Conservation (phyloP, 2,113 vertebrate genomes). For the Phylloscopus trochiloides region DNA sequence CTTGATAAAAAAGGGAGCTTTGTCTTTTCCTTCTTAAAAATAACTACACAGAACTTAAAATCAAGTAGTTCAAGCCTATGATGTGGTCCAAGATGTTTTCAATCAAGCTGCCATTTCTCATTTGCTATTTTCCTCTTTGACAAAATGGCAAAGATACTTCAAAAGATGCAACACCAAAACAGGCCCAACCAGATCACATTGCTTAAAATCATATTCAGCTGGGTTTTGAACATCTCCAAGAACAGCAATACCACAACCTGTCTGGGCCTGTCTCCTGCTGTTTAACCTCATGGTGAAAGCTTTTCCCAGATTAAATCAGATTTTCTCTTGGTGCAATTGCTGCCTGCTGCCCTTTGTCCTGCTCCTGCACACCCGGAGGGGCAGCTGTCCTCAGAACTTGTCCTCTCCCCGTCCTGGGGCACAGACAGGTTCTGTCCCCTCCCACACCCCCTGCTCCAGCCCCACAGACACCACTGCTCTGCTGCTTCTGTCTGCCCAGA, state of each 20-base stretch:
- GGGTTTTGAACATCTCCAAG: not conserved
- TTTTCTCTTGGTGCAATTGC: not conserved
- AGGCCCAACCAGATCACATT: not conserved
- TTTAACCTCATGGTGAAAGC: not conserved
- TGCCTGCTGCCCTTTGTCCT: not conserved
- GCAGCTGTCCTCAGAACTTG: not conserved
- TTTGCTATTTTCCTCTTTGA: not conserved
- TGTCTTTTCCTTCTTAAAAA: not conserved
- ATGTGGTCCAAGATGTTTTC: not conserved
- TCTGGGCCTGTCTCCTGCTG: not conserved
- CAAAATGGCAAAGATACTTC: not conserved
- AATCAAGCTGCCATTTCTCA: not conserved
- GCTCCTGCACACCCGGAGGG: too few relatives aligned
- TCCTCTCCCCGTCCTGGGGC: not conserved
- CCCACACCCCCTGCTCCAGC: not conserved
- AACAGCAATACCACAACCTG: rapidly evolving
- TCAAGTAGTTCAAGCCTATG: not conserved
- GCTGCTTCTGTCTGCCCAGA: not conserved
- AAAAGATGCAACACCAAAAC: not conserved
- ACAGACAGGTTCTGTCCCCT: not conserved
- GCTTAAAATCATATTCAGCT: not conserved
- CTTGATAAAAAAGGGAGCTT: not conserved
- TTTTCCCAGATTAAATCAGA: not conserved
- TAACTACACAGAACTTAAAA: not conserved
- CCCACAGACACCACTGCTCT: not conserved